Conservation (phyloP, 1,140 invertebrate genomes). For the Scaptomyza pallida region DNA sequence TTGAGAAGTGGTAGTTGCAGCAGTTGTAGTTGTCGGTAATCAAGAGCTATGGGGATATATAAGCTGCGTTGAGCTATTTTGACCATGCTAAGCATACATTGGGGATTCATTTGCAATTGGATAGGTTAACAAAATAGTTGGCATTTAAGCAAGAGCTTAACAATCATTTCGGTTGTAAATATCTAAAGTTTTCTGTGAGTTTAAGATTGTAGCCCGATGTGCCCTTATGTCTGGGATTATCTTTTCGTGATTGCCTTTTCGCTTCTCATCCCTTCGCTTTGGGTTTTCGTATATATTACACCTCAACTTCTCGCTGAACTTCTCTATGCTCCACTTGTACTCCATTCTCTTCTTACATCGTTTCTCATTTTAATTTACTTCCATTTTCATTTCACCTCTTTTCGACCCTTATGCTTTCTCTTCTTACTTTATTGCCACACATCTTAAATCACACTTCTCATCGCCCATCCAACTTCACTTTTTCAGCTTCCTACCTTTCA, state of each 20-base stretch:
- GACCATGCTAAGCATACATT: not conserved
- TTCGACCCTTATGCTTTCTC: not conserved
- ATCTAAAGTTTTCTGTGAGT: no score
- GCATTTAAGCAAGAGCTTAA: no score
- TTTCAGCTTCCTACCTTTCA: not conserved
- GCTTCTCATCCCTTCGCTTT: not conserved
- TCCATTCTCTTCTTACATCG: not conserved
- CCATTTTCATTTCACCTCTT: not conserved
- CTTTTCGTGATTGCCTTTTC: no score
- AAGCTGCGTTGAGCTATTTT: not conserved
- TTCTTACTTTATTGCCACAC: not conserved
- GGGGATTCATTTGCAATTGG: constrained; percentile 5
- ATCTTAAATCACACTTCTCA: no score
- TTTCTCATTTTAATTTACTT: not conserved
- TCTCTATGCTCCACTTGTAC: no score
- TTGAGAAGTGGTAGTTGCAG: not conserved
- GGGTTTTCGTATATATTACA: not conserved
- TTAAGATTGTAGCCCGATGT: no score
- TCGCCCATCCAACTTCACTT: no score
- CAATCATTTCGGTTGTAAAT: no score
- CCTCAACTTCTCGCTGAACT: not conserved
- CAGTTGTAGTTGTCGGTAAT: not conserved
- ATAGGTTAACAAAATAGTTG: no score
- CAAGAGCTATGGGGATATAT: constrained; percentile 1
- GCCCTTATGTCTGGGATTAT: no score